Base-by-base conservation (phyloP, 2,113 vertebrate species). In the Perognathus longimembris region DNA sequence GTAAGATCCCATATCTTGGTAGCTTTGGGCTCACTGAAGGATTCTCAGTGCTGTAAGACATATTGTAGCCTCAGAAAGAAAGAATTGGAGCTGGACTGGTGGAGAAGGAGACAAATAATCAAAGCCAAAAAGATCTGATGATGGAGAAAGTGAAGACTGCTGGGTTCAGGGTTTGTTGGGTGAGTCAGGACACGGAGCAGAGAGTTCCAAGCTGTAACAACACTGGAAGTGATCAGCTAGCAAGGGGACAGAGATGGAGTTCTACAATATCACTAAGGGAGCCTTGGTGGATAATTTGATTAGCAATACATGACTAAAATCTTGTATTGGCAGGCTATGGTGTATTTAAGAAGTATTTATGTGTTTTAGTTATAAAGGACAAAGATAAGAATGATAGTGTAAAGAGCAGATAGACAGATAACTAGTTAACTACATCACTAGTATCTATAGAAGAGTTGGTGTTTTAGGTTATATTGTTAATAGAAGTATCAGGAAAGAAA, bases 401-500 rank as follows among this genome's bases (percentile, higher is more conserved):
- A 18, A 50, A 26, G 26, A 40, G 8, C 17, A 57, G 42, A 24
- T 7, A 45, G 61, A 92, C 42, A 18, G 32, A 38, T 45, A 59
- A 17, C 40, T 85, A 84, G 59, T 61, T 92, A 79, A 88, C 78
- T n/a, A 18, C 40, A 40, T 81, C 73, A 81, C 24, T 91, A n/a
- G 3, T 12, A 88, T 70, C 91, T 71, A 85, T 66, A 63, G 85
- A 77, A 85, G 75, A 63, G 40, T 42, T 71, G 71, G 22, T 28
- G 38, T 50, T 57, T 92, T 73, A 32, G 11, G 38, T 70, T 91
- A 71, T 69, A 81, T 40, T 63, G 28, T 88, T 94, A 78, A 88
- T 20, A 26, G 21, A 89, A 57, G 6, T 17, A 61, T 67, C 70
- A 76, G 22, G 61, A 84, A 91, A 12, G 71, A 85, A 88, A 87